phyloP scores from a whole-genome alignment of 2,797 vertebrate genomes.

The Gymnothorax reevesii region DNA sequence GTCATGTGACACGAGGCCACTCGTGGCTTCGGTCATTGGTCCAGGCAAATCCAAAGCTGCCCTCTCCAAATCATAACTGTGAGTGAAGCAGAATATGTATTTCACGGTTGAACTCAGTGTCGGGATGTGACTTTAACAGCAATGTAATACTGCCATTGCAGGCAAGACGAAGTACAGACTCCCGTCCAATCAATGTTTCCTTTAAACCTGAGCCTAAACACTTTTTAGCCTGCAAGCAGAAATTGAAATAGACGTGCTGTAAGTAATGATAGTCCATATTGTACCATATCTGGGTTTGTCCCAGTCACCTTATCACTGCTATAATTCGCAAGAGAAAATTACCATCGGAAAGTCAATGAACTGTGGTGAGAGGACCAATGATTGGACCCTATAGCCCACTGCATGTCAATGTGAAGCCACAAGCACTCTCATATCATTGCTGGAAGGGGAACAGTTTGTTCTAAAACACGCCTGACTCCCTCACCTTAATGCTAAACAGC shows the following conservation, averaged over 20 bases:
- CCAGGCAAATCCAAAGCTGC: neutral
- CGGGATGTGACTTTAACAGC: neutral
- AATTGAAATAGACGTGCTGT: slow-evolving; percentile 2
- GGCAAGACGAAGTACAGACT: neutral
- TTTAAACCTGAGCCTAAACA: neutral
- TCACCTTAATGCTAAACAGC: slow-evolving; percentile 53
- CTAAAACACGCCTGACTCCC: slow-evolving; percentile 60
- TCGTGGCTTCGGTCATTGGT: neutral
- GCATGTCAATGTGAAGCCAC: neutral
- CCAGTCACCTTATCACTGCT: neutral
- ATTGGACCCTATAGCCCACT: neutral
- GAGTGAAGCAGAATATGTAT: neutral
- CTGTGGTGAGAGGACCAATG: neutral
- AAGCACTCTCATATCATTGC: neutral
- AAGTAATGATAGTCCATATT: neutral
- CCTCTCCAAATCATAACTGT: neutral
- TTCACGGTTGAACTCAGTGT: neutral
- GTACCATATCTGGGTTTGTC: neutral
- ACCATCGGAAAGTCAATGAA: neutral
- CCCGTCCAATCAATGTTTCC: slow-evolving; percentile 2
- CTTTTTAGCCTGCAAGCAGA: neutral
- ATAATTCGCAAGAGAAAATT: neutral
- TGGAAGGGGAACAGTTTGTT: neutral
- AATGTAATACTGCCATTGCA: neutral
- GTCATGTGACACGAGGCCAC: neutral